Conservation (phyloP, 2,797 vertebrate genomes). For the Oreortyx pictus region DNA sequence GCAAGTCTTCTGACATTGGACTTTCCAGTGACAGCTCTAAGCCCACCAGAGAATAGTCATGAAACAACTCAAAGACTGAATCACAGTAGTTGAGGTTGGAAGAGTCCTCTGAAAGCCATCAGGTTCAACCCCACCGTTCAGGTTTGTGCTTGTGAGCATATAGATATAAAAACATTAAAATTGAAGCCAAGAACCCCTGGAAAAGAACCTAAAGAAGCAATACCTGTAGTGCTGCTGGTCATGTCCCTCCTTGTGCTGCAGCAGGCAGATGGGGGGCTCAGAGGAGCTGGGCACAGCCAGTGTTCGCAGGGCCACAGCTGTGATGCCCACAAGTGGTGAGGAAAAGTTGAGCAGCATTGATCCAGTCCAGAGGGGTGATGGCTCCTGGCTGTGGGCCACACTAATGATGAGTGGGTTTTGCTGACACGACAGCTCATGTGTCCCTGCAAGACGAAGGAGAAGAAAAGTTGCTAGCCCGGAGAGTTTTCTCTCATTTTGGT, state of each 20-base stretch:
- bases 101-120: not conserved
- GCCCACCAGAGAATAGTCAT: not conserved
- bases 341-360: constrained; percentile 89
- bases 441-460: constrained; percentile 77
- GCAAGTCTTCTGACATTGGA: not conserved
- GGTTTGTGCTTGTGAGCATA: not conserved
- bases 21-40: not conserved
- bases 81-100: not conserved
- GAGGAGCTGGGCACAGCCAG: constrained; percentile 78
- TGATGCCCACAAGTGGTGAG: constrained; percentile 85
- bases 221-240: constrained; percentile 81
- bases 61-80: not conserved
- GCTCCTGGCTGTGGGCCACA: constrained; percentile 80
- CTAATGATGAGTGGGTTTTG: constrained; percentile 89
- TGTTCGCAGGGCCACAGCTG: constrained; percentile 88
- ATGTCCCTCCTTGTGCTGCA: constrained; percentile 79
- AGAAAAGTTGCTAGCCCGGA: not conserved
- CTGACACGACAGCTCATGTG: constrained; percentile 87
- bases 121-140: not conserved
- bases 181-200: not conserved
- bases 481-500: not conserved
- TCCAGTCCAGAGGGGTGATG: constrained; percentile 74
- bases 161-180: not conserved
- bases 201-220: accelerated
- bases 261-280: constrained; percentile 48